Evolutionary conservation across 2,888 invertebrate genomes (phyloP).

Genomic region (Brenthis daphne): DNA sequence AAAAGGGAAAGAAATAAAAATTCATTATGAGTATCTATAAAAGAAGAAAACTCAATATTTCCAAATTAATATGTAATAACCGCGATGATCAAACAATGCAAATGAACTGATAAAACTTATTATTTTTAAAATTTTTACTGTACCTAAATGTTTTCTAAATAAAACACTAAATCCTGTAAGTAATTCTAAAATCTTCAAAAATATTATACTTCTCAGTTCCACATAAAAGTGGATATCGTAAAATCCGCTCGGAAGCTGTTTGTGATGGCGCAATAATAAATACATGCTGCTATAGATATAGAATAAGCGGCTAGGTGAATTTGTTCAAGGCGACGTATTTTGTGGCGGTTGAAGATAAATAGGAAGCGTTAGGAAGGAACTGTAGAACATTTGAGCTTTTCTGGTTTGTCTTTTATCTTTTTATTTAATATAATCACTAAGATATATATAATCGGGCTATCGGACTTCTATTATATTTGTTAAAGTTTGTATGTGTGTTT

Average conservation of each 20-base stretch:
- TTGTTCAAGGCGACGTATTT: slow-evolving; percentile 1
- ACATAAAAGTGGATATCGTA: slow-evolving; percentile 35
- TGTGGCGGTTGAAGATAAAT: slow-evolving; percentile 3
- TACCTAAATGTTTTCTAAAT: not conserved
- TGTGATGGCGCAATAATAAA: slow-evolving; percentile 35
- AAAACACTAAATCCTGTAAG: slow-evolving; percentile 5
- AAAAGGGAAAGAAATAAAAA: too few species aligned
- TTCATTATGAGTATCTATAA: too few species aligned
- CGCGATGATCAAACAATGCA: too few species aligned
- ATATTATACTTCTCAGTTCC: slow-evolving; percentile 26
- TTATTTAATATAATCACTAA: too few species aligned
- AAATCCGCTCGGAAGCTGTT: slow-evolving; percentile 27
- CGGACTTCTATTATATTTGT: too few species aligned
- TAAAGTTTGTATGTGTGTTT: too few species aligned
- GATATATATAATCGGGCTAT: too few species aligned
- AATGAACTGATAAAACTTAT: too few species aligned
- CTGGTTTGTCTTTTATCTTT: not conserved
- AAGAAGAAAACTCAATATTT: too few species aligned
- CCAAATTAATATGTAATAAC: too few species aligned
- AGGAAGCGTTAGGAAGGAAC: not conserved
- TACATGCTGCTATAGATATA: slow-evolving; percentile 26
- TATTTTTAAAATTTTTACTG: too few species aligned
- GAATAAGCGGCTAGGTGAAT: slow-evolving; percentile 12
- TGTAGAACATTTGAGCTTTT: not conserved
- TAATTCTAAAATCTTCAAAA: slow-evolving; percentile 19